Evolutionary conservation across 2,888 invertebrate species (phyloP), one percentile per base, ranked within the genome.

Genomic region (Tuberolachnus salignus): DNA sequence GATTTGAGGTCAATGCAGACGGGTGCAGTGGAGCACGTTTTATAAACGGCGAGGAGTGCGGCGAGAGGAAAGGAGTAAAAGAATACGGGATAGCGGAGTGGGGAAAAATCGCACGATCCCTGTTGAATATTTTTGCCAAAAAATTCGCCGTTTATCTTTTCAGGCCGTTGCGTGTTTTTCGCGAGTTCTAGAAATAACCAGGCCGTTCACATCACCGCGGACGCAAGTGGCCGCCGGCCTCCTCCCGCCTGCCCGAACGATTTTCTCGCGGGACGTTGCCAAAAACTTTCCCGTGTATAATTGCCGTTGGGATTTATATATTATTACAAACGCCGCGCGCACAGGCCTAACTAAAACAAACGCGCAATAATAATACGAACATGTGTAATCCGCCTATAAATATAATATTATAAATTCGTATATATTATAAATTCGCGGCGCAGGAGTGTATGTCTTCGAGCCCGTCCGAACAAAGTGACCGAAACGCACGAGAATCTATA

Each of bases 141-240:
- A 61, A 75, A 75, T 66, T 75, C 49, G 51, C 69, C 69, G 69
- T 78, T 78, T 78, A 78, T 78, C 78, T 78, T 78, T 78, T 78
- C 78, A 59, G 59, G 78, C 78, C 78, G 78, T 69, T 69, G 51
- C 21, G 46, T 59, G 67, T 67, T 78, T 78, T 78, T 78, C 34
- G 59, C 78, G 59, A 69, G 78, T 67, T 78, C 78, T 78, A 78
- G 78, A 78, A 78, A 78, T 78, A 78, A 69, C 67, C 78, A 67
- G 78, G 78, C 66, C 78, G 67, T 78, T 78, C 78, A 78, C 78
- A 78, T 51, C 67, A 34, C 6, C 34, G 34, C 6, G 34, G 34
- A n/a, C n/a, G 16, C 26, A 26, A 49, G 64, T n/a, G n/a, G n/a
- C n/a, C n/a, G n/a, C n/a, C 34, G 6, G 34, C 66, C 23, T 34